Percentiles rank a stretch among this genome's conserved stretches.
phyloP scores from a whole-genome alignment of 2,113 vertebrate genomes.

The Macheiramphus alcinus region DNA sequence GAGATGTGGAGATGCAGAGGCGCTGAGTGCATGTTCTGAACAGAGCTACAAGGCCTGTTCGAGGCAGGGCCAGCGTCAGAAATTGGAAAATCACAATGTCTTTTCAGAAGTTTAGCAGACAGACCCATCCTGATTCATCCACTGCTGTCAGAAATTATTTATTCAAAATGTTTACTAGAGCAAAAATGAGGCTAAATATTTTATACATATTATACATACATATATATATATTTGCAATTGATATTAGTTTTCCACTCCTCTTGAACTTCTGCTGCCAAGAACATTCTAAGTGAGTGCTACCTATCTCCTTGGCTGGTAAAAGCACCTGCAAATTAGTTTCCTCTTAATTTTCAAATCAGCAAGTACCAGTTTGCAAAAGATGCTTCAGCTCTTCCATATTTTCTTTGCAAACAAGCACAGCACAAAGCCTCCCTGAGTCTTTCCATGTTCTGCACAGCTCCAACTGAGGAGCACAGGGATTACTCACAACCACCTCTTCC shows the following conservation, averaged over 20 bases:
- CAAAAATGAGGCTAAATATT: background rate
- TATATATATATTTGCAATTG: background rate
- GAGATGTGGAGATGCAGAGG: background rate
- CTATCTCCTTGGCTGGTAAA: background rate
- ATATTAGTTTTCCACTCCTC: background rate
- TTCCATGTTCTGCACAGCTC: background rate
- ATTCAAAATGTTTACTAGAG: background rate
- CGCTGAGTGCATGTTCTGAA: background rate
- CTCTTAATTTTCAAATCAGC: background rate
- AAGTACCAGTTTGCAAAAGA: background rate
- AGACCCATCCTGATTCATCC: background rate
- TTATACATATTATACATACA: background rate
- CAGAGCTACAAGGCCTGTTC: background rate
- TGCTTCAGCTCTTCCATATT: background rate
- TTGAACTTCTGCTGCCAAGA: background rate
- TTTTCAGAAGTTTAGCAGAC: background rate
- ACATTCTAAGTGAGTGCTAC: background rate
- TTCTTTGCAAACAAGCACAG: background rate
- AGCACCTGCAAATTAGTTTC: background rate
- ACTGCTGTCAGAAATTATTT: background rate
- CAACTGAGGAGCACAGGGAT: background rate
- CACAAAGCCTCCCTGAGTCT: background rate
- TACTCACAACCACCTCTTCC: background rate
- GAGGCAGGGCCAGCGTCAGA: background rate
- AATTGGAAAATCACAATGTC: accelerated